Evolutionary conservation across 2,113 vertebrate genomes (phyloP), one percentile per base, ranked within the genome.

Genomic region (Odobenus rosmarus): DNA sequence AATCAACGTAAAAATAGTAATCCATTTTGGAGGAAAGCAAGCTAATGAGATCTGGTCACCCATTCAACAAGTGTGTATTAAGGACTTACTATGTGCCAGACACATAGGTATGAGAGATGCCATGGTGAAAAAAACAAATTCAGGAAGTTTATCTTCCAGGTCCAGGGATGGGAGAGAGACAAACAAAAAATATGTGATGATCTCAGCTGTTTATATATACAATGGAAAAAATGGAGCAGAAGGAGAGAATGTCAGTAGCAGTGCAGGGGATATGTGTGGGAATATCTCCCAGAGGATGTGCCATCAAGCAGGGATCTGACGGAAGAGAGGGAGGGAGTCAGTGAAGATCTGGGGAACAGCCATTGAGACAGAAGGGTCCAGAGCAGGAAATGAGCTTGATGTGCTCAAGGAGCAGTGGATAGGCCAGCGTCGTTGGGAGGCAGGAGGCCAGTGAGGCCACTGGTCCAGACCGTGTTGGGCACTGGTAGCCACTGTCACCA

Each of bases 191-290:
- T 9, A 28, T 12, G 16, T 15, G 18, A 31, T 19, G 59, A 83
- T 51, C 3, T 19, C 24, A 1, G 9, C 24, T 39, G 53, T 55
- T 39, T 4, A 33, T n/a, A 57, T 33, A n/a, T 0, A 19, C 67
- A 57, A 2, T 4, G n/a, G 24, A 24, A 24, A 26, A 23, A 28
- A 5, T 1, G 3, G 36, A 31, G 36, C 53, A 4, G 31, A 42
- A 21, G 51, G 9, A 1, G 42, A 61, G 64, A 4, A 3, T n/a
- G 23, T 69, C 19, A 19, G 7, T 1, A 24, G 26, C 2, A 2
- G 13, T 14, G 53, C 69, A 11, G 53, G 49, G 31, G 51, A 21
- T 53, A 49, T 31, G 1, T 79, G 31, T 55, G 49, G 19, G 77
- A 80, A n/a, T n/a, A 11, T 12, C 77, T 80, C 77, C 77, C 9